Evolutionary conservation across 2,797 vertebrate genomes (phyloP).

Genomic region (Anisognathus igniventris): DNA sequence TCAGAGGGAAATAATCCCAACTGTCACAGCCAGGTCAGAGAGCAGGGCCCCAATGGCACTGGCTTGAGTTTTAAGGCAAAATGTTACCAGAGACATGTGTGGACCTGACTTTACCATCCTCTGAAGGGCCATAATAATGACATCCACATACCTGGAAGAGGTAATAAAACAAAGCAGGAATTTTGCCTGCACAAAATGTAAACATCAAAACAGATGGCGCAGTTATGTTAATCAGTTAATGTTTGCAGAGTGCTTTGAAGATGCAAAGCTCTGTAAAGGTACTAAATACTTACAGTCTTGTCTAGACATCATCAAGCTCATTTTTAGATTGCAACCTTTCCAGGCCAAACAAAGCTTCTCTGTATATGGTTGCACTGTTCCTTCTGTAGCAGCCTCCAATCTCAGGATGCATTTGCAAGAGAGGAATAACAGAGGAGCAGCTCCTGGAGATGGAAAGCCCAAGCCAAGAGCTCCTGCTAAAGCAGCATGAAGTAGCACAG

Average conservation of each 20-base stretch:
- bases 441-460: neutral
- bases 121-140: slow-evolving; percentile 37
- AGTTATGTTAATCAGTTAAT: slow-evolving; percentile 56
- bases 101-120: slow-evolving; percentile 33
- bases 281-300: slow-evolving; percentile 55
- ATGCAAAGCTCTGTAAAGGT: slow-evolving; percentile 36
- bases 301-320: slow-evolving; percentile 54
- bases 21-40: neutral
- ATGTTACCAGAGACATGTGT: neutral
- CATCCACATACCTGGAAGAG: slow-evolving; percentile 55
- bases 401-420: neutral
- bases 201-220: slow-evolving; percentile 57
- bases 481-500: neutral
- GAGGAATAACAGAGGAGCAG: neutral
- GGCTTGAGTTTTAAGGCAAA: slow-evolving; percentile 42
- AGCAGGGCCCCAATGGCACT: neutral
- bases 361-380: neutral
- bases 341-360: neutral
- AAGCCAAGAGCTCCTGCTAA: neutral
- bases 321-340: slow-evolving; percentile 28
- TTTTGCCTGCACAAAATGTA: slow-evolving; percentile 50
- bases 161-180: slow-evolving; percentile 50
- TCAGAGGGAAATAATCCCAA: slow-evolving; percentile 24
- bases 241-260: slow-evolving; percentile 45
- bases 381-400: neutral